Percentiles rank a stretch among this genome's conserved stretches.
Evolutionary conservation across 2,888 invertebrate species (phyloP).

Genomic region (Scaptomyza tumidula): DNA sequence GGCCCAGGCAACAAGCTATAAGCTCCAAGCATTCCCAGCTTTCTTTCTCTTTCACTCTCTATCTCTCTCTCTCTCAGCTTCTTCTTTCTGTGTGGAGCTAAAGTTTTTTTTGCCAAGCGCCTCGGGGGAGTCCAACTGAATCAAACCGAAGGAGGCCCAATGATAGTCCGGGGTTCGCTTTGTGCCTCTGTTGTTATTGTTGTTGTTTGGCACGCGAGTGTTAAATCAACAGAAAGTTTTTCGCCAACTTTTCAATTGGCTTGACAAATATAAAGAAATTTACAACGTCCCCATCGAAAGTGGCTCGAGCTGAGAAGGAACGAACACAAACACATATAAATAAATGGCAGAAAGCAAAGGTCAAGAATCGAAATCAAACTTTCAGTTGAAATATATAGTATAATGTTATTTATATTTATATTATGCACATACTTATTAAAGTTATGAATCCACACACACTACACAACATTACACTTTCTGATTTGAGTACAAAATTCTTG

Average conservation of each 20-base stretch:
- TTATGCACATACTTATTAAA: conserved; percentile 2
- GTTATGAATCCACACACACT: neutral
- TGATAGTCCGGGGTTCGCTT: conserved; percentile 43
- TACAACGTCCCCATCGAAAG: conserved; percentile 38
- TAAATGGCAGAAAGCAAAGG: neutral
- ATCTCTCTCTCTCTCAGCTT: neutral
- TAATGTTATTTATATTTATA: neutral
- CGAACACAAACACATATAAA: neutral
- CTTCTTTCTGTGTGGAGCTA: conserved; percentile 34
- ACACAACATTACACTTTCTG: neutral
- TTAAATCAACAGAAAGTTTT: conserved; percentile 74
- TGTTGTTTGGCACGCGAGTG: conserved; percentile 47
- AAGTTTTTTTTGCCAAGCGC: conserved; percentile 37
- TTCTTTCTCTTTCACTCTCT: neutral
- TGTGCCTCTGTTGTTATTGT: conserved; percentile 33
- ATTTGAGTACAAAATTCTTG: neutral
- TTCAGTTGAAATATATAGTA: neutral
- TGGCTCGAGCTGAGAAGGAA: conserved; percentile 12
- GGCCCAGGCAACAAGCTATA: conserved; percentile 25
- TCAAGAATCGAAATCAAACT: conserved; percentile 25
- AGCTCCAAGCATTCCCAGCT: conserved; percentile 19
- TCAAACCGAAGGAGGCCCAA: conserved; percentile 33
- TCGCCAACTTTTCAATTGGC: conserved; percentile 72
- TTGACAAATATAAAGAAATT: conserved; percentile 69
- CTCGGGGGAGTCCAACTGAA: conserved; percentile 44